These are phyloP conservation scores for Pteropus alecto DNA, from an alignment of 2,113 vertebrate species.

Conservation along the genomic window DNA sequence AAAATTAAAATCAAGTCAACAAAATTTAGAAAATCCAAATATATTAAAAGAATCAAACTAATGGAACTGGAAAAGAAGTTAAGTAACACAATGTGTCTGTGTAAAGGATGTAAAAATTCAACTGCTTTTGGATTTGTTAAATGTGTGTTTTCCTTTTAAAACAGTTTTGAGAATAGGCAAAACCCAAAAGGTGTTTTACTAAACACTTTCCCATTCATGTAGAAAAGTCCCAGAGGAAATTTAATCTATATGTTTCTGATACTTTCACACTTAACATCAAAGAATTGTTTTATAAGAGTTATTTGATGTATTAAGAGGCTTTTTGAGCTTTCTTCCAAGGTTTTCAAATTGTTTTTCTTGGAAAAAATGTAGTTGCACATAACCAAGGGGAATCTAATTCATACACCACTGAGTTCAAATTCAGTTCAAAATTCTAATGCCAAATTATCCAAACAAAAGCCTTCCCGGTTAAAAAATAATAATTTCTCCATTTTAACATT, in stretches of 20 bases:
- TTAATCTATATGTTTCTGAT: constrained; percentile 70
- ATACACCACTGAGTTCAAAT: constrained; percentile 70
- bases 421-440: constrained; percentile 68
- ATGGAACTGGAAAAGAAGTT: constrained; percentile 67
- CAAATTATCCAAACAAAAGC: not conserved
- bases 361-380: constrained; percentile 41
- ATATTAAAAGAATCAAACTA: constrained; percentile 40
- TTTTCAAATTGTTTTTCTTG: constrained; percentile 70
- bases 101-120: constrained; percentile 47
- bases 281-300: constrained; percentile 70
- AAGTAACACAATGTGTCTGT: constrained; percentile 61
- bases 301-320: constrained; percentile 74
- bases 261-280: constrained; percentile 75
- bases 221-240: constrained; percentile 65
- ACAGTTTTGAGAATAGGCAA: constrained; percentile 55
- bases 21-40: constrained; percentile 53
- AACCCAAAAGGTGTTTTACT: constrained; percentile 66
- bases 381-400: constrained; percentile 66
- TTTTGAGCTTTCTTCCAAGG: constrained; percentile 55
- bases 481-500: not conserved
- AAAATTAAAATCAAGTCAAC: constrained; percentile 23
- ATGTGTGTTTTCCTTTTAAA: constrained; percentile 68
- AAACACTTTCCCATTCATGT: constrained; percentile 61
- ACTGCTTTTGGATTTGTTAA: constrained; percentile 61
- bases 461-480: not conserved